Conservation (phyloP, 92 coral and sea anemone species). For the Phenganax subtilis region DNA sequence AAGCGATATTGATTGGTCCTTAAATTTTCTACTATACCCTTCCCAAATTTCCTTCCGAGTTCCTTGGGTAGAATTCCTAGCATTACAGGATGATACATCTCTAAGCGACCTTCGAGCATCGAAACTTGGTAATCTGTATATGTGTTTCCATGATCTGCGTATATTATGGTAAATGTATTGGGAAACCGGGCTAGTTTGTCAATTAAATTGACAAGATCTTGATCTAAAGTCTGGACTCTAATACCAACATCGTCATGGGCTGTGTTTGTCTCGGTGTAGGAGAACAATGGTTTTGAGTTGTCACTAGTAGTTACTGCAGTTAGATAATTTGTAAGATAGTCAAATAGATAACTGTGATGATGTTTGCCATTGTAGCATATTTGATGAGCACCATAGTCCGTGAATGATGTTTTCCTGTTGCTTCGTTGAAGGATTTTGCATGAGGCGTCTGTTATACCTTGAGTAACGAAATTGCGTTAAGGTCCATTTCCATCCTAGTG, state of each 20-base stretch:
- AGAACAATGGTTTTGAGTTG: slow-evolving; percentile 54
- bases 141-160: slow-evolving; percentile 89
- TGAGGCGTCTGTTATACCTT: slow-evolving; percentile 73
- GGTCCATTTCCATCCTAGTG: no score
- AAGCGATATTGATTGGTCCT: slow-evolving; percentile 59
- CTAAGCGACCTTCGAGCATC: slow-evolving; percentile 70
- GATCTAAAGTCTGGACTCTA: slow-evolving; percentile 66
- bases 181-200: slow-evolving; percentile 47
- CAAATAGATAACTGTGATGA: slow-evolving; percentile 63
- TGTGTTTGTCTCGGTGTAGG: slow-evolving; percentile 64
- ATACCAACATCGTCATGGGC: slow-evolving; percentile 67
- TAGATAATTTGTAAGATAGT: slow-evolving; percentile 47
- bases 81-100: slow-evolving; percentile 74
- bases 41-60: slow-evolving; percentile 58
- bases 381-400: slow-evolving; percentile 60
- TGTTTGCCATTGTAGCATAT: slow-evolving; percentile 76
- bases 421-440: slow-evolving; percentile 50
- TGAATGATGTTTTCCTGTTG: slow-evolving; percentile 45
- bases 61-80: slow-evolving; percentile 65
- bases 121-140: slow-evolving; percentile 60
- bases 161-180: slow-evolving; percentile 63
- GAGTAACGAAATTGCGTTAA: not conserved
- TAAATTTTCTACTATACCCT: slow-evolving; percentile 51
- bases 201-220: slow-evolving; percentile 50
- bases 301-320: slow-evolving; percentile 45